Percentiles rank a stretch among this genome's conserved stretches.
These are phyloP conservation scores for Andrena trimmerana DNA, from an alignment of 2,888 invertebrate genomes.

Conservation along the genomic window DNA sequence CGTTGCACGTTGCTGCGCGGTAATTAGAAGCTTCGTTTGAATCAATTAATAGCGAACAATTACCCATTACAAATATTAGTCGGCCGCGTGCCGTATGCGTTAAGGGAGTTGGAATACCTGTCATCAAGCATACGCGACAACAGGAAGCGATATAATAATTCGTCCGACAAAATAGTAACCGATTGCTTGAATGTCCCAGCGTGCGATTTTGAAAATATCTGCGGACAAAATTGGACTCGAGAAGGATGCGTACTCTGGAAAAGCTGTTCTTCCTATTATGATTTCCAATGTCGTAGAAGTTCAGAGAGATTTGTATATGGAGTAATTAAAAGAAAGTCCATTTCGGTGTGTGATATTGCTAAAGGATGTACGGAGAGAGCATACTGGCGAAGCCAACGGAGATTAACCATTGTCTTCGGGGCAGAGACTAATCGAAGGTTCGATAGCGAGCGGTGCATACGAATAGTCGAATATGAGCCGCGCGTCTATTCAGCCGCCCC, in stretches of 20 bases:
- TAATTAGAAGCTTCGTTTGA: constrained; percentile 52
- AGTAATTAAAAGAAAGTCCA: neutral
- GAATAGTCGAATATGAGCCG: constrained; percentile 66
- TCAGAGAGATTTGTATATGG: too few species aligned
- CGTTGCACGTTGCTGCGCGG: neutral
- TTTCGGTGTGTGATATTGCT: neutral
- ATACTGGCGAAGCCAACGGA: constrained; percentile 30
- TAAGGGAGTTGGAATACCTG: neutral
- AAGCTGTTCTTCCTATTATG: too few species aligned
- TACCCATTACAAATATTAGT: constrained; percentile 40
- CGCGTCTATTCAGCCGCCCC: constrained; percentile 52
- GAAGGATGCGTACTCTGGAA: too few species aligned
- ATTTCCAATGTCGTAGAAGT: too few species aligned
- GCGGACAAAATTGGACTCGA: too few species aligned
- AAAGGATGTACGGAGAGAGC: neutral
- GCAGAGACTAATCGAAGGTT: constrained; percentile 55
- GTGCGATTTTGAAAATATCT: too few species aligned
- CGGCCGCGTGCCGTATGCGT: neutral
- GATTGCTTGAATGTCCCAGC: neutral
- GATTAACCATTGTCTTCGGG: constrained; percentile 59
- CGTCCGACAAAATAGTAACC: neutral
- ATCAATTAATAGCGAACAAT: constrained; percentile 53
- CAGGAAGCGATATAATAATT: neutral
- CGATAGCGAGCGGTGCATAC: constrained; percentile 62
- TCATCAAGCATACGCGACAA: neutral